Evolutionary conservation across 2,888 invertebrate species (phyloP).

Genomic region (Agapostemon virescens): DNA sequence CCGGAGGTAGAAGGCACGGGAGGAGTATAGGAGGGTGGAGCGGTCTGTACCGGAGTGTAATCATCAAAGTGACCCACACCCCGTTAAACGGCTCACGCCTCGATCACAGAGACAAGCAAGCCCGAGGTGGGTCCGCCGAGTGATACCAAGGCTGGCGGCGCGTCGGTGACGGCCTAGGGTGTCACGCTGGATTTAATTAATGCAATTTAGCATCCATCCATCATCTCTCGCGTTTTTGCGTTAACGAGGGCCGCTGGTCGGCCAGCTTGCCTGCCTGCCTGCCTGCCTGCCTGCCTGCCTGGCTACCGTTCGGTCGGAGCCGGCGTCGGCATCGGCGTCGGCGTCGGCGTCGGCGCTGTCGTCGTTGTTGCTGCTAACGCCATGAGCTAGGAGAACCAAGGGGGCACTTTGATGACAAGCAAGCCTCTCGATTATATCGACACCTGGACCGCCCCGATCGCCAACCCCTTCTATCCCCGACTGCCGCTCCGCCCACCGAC

Average conservation of each 20-base stretch:
- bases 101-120: conserved; percentile 71
- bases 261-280: too few relatives aligned
- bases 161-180: conserved; percentile 65
- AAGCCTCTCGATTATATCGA: conserved; percentile 75
- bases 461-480: conserved; percentile 13
- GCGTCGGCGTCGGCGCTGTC: conserved; percentile 34
- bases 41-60: conserved; percentile 65
- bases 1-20: background rate
- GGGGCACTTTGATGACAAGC: conserved; percentile 74
- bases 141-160: conserved; percentile 71
- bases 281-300: background rate
- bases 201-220: conserved; percentile 80
- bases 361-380: conserved; percentile 32
- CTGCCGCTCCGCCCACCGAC: background rate
- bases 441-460: conserved; percentile 70
- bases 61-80: conserved; percentile 78
- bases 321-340: background rate
- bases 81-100: conserved; percentile 76
- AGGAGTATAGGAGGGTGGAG: conserved; percentile 18
- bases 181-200: conserved; percentile 80
- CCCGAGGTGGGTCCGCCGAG: conserved; percentile 67
- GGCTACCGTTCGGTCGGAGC: background rate
- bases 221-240: conserved; percentile 79
- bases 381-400: conserved; percentile 49
- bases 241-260: conserved; percentile 74